These are phyloP conservation scores for Clitarchus hookeri DNA, from an alignment of 2,888 invertebrate genomes.

Conservation along the genomic window DNA sequence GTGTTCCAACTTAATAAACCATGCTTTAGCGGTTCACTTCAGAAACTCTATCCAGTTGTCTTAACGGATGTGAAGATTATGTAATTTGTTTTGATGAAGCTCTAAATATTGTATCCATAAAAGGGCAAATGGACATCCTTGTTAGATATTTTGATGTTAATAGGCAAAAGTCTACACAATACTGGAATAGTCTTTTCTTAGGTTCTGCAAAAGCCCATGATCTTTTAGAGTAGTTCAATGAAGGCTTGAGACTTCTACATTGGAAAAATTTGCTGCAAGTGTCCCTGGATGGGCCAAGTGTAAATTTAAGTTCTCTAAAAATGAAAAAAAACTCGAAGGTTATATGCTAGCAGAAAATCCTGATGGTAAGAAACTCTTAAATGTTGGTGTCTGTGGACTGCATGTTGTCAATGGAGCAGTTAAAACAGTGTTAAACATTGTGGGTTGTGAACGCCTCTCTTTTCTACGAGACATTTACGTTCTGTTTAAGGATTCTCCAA, in stretches of 20 bases:
- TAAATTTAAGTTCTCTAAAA: neutral
- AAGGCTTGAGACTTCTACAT: neutral
- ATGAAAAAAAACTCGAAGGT: neutral
- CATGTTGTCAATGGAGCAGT: neutral
- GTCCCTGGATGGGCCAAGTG: neutral
- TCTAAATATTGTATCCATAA: neutral
- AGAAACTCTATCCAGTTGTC: neutral
- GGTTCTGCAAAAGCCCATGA: neutral
- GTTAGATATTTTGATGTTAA: slow-evolving; percentile 11
- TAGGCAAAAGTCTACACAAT: slow-evolving; percentile 11
- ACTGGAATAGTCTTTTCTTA: slow-evolving; percentile 12
- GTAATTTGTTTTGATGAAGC: neutral
- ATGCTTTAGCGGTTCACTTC: too few species aligned
- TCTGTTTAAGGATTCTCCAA: slow-evolving; percentile 18
- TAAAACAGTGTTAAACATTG: neutral
- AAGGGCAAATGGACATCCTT: neutral
- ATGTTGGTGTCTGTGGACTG: neutral
- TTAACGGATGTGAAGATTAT: neutral
- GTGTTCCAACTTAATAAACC: neutral
- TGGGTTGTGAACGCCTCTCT: neutral
- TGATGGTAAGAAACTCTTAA: neutral
- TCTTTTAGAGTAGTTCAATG: neutral
- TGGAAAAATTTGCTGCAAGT: neutral
- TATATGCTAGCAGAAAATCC: slow-evolving; percentile 1
- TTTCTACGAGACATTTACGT: neutral